Conservation (phyloP, 2,888 invertebrate genomes). For the Choreutis nemorana region DNA sequence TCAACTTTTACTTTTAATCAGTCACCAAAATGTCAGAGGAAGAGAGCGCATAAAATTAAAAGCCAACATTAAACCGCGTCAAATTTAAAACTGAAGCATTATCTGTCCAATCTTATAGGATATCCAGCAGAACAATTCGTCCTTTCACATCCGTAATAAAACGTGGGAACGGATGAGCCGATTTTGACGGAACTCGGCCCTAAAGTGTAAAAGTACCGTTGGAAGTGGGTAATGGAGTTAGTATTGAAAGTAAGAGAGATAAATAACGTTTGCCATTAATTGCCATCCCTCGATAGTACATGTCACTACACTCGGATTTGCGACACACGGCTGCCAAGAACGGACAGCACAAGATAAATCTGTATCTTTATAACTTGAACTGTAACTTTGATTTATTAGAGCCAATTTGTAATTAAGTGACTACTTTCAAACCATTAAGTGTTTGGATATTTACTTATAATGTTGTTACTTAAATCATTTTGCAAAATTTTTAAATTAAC, state of each 20-base stretch:
- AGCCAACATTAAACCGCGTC: no score
- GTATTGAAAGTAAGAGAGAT: constrained; percentile 19
- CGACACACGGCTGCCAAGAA: not conserved
- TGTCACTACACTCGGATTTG: constrained; percentile 12
- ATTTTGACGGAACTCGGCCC: no score
- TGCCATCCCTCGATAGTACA: constrained; percentile 16
- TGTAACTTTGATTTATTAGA: not conserved
- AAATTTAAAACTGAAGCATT: no score
- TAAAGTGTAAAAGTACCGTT: no score
- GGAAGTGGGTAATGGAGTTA: constrained; percentile 20
- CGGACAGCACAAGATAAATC: not conserved
- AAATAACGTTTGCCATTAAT: constrained; percentile 19
- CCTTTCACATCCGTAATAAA: constrained; percentile 16
- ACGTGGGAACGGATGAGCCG: no score
- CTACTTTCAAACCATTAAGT: not conserved
- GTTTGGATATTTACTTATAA: not conserved
- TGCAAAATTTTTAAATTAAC: not conserved
- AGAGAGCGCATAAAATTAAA: no score
- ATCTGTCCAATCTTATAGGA: constrained; percentile 27
- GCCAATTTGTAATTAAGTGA: not conserved
- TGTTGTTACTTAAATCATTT: not conserved
- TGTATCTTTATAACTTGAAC: not conserved
- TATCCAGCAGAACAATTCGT: constrained; percentile 45
- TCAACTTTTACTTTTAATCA: no score
- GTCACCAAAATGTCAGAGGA: no score